These are phyloP conservation scores for Limnephilus marmoratus DNA, from an alignment of 2,888 invertebrate species.

Conservation along the genomic window DNA sequence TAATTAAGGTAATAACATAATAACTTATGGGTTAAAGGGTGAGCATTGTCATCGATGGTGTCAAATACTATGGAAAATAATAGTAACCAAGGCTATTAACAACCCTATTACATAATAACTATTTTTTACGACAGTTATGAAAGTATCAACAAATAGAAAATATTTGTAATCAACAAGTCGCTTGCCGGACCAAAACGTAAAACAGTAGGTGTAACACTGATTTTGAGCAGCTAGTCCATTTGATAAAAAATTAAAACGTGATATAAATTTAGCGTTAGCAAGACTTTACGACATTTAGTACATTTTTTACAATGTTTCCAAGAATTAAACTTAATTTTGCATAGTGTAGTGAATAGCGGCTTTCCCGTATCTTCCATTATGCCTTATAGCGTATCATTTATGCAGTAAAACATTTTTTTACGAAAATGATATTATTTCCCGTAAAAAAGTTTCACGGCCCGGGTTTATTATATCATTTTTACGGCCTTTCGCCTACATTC, in stretches of 20 bases:
- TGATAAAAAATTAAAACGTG: too few relatives aligned
- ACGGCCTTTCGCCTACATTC: conserved; percentile 7
- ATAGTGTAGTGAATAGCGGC: background rate
- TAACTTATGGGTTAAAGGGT: too few relatives aligned
- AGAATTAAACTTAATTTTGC: background rate
- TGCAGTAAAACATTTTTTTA: conserved; percentile 15
- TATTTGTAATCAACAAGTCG: too few relatives aligned
- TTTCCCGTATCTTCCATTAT: background rate
- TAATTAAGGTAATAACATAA: too few relatives aligned
- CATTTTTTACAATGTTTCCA: background rate
- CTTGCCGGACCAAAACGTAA: too few relatives aligned
- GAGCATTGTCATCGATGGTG: too few relatives aligned
- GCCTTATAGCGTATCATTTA: background rate
- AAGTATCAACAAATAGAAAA: background rate
- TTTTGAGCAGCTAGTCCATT: too few relatives aligned
- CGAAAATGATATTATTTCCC: conserved; percentile 16
- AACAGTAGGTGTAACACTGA: too few relatives aligned
- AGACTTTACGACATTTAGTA: background rate
- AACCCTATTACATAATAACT: too few relatives aligned
- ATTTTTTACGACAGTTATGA: background rate
- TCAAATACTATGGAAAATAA: too few relatives aligned
- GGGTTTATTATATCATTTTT: conserved; percentile 42
- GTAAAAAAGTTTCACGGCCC: conserved; percentile 35
- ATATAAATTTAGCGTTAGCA: too few relatives aligned
- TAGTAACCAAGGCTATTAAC: too few relatives aligned